Percentiles rank a stretch among this genome's conserved stretches.
These are phyloP conservation scores for Aphodius granarius DNA, from an alignment of 2,888 invertebrate genomes.

Conservation along the genomic window DNA sequence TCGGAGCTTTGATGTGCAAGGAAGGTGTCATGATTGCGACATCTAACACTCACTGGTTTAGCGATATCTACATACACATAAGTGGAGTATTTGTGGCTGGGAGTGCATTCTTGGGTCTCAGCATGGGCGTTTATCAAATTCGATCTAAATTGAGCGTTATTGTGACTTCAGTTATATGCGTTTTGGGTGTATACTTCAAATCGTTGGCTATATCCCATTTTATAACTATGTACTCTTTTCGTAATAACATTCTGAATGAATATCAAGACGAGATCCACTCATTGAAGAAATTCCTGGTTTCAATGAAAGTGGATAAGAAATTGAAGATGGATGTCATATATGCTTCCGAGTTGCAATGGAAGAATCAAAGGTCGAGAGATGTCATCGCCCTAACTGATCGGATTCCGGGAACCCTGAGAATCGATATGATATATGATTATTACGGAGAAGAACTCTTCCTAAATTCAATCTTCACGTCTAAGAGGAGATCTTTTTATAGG, in stretches of 20 bases:
- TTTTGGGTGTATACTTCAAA: slow-evolving; percentile 15
- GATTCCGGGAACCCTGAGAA: slow-evolving; percentile 23
- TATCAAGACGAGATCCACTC: slow-evolving; percentile 16
- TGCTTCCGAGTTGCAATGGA: slow-evolving; percentile 26
- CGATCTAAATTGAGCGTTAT: neutral
- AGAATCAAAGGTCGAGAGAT: slow-evolving; percentile 14
- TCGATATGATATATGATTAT: slow-evolving; percentile 26
- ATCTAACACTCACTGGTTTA: neutral
- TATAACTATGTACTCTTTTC: slow-evolving; percentile 11
- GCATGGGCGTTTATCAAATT: neutral
- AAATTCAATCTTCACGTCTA: slow-evolving; percentile 19
- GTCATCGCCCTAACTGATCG: slow-evolving; percentile 15
- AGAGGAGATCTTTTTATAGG: slow-evolving; percentile 22
- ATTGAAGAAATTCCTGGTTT: slow-evolving; percentile 14
- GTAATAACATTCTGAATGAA: neutral
- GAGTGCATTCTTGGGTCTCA: neutral
- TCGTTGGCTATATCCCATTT: neutral
- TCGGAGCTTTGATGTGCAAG: neutral
- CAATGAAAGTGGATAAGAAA: neutral
- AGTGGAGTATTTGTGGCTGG: slow-evolving; percentile 13
- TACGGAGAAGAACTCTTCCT: slow-evolving; percentile 24
- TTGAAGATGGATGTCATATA: slow-evolving; percentile 20
- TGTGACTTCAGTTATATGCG: slow-evolving; percentile 6
- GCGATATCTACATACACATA: slow-evolving; percentile 1
- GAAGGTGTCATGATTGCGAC: neutral